phyloP scores from a whole-genome alignment of 2,888 invertebrate species.

The Cistogaster globosa region DNA sequence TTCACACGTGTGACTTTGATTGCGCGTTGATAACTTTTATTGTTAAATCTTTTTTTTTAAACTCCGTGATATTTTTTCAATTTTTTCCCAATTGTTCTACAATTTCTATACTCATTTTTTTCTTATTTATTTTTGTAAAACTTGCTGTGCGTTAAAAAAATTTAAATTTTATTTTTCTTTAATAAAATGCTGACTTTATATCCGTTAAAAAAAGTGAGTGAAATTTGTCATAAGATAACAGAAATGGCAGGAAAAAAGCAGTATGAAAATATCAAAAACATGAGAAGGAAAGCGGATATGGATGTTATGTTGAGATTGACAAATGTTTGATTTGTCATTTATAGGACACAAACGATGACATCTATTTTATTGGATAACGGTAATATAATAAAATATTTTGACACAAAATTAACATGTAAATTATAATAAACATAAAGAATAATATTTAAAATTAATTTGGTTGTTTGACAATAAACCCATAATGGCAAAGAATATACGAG shows the following conservation, averaged over 20 bases:
- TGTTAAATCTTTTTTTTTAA: conserved; percentile 35
- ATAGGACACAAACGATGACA: conserved; percentile 54
- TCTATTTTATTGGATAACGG: conserved; percentile 48
- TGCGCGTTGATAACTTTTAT: conserved; percentile 36
- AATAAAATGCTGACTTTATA: conserved; percentile 30
- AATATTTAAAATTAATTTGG: conserved; percentile 41
- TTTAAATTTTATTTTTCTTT: conserved; percentile 1
- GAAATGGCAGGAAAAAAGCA: neutral
- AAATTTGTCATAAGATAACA: neutral
- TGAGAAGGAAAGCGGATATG: neutral
- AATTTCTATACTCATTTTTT: neutral
- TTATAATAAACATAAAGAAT: conserved; percentile 34
- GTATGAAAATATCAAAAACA: neutral
- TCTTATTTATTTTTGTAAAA: neutral
- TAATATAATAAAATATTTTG: conserved; percentile 60
- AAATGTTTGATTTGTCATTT: conserved; percentile 57
- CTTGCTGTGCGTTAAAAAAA: conserved; percentile 31
- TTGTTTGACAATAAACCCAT: neutral
- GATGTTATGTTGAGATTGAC: conserved; percentile 31
- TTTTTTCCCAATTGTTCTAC: neutral
- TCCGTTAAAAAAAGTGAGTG: conserved; percentile 1
- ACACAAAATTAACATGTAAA: neutral
- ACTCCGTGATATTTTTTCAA: neutral
- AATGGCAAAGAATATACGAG: no score
- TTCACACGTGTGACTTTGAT: neutral